Base-by-base conservation (phyloP, 2,113 vertebrate genomes). In the Cynocephalus volans region DNA sequence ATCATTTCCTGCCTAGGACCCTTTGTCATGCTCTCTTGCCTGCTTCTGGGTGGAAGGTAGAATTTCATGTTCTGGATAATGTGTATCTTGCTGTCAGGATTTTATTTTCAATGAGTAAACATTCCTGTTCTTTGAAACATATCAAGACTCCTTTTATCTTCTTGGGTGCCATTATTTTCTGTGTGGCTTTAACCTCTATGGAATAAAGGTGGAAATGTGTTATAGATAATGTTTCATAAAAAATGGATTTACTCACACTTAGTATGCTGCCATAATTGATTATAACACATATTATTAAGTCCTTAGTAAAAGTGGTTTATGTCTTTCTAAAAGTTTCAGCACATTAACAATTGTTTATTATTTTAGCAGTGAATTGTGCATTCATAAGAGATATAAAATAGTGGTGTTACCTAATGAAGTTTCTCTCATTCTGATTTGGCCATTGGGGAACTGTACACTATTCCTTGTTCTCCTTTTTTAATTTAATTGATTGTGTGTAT, bases 271-370 rank as follows among this genome's bases (percentile, higher is more conserved):
- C 50, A 41, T 31, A 90, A 67, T 67, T 54, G 48, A 67, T 79
- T 67, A 90, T 54, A 48, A 50, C 70, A 64, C 87, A 69, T 81
- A 80, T 80, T 90, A 69, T n/a, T 45, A 80, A 67, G 50, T 90
- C 50, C 10, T 81, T 69, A 33, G 13, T 67, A 36, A 69, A 90
- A 69, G 41, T 77, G 52, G 15, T 77, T 45, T 64, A 65, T 69
- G 41, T 67, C 50, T 80, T 80, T 80, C 48, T 81, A 80, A 80
- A 80, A 80, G n/a, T 56, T 17, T 90, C 56, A 80, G 23, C 24
- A 17, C 12, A 56, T 18, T 90, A 41, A 90, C 8, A 67, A 18
- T 48, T 80, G 17, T 69, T 80, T 45, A 23, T 69, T 58, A 41
- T 18, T 80, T 80, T 26, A 11, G 18, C 7, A 69, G 45, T 14